Evolutionary conservation across 2,888 invertebrate species (phyloP), one percentile per base, ranked within the genome.

Genomic region (Tholera decimalis): DNA sequence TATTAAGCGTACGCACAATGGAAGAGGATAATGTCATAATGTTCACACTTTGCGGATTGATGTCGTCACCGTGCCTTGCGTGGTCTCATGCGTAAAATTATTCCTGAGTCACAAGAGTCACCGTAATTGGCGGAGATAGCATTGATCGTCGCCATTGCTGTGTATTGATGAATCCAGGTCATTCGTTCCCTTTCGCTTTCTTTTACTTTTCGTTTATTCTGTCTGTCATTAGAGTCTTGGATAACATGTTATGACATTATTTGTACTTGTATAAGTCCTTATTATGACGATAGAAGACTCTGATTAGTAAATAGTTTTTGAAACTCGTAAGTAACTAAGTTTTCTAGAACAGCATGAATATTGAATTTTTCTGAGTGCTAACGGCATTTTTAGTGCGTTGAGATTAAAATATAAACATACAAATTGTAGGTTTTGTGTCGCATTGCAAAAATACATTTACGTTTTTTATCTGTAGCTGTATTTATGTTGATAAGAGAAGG

Each of bases 91-190:
- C 33, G 24, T 44, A 18, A 60, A 53, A 47, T 39, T 4, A 62
- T 11, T 35, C 33, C 43, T 73, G 56, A 76, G 72, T 73, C 72
- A 56, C 46, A 26, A 11, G 2, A 18, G 13, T 37, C 72, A 26
- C 43, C 33, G 64, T 28, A 72, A 72, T 33, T 26, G 22, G 1
- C 9, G 15, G 64, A 22, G 13, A 15, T 1, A 15, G 22, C 30
- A 26, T 33, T 28, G 37, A 26, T 39, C 46, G 28, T 61, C 60
- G 60, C 26, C 20, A 33, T 3, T 47, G 18, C 18, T 33, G 46
- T 33, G 22, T 60, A 7, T 2, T 47, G 20, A 15, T 11, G 18
- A 47, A 66, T 70, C 22, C 33, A 33, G 62, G 71, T 20, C 33
- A 39, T 28, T 41, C 4, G 18, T 33, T n/a, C n/a, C n/a, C n/a